Percentiles rank a stretch among this genome's conserved stretches.
Conservation (phyloP, 2,113 vertebrate species). For the Phyllostomus discolor region DNA sequence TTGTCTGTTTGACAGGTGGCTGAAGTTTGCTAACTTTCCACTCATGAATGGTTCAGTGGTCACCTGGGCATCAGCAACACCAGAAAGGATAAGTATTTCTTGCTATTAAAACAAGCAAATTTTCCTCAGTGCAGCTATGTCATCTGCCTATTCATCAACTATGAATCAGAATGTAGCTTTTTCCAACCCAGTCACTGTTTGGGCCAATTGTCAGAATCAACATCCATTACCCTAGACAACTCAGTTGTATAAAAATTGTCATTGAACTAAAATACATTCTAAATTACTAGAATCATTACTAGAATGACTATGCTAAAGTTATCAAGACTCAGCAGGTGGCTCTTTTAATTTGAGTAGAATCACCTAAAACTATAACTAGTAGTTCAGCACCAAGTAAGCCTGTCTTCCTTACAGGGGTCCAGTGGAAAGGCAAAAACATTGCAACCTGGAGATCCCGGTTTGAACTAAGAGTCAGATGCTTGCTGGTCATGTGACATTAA, state of each 20-base stretch:
- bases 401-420: neutral
- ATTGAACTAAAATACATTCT: neutral
- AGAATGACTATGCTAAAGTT: neutral
- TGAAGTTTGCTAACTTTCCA: neutral
- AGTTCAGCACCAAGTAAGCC: neutral
- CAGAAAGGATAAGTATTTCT: neutral
- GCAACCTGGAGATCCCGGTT: neutral
- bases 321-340: neutral
- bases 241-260: neutral
- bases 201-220: neutral
- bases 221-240: too few species aligned
- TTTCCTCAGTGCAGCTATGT: neutral
- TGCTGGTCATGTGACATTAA: neutral
- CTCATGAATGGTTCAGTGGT: neutral
- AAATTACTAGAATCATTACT: too few species aligned
- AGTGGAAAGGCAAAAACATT: neutral
- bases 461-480: neutral
- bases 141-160: neutral
- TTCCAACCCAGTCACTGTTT: neutral
- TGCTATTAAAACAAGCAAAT: neutral
- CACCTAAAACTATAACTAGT: neutral
- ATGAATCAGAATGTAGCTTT: neutral
- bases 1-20: neutral
- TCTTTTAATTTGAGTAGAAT: neutral
- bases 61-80: neutral